Evolutionary conservation across 2,113 vertebrate species (phyloP), one percentile per base, ranked within the genome.

Genomic region (Coptodon bakossiorum): DNA sequence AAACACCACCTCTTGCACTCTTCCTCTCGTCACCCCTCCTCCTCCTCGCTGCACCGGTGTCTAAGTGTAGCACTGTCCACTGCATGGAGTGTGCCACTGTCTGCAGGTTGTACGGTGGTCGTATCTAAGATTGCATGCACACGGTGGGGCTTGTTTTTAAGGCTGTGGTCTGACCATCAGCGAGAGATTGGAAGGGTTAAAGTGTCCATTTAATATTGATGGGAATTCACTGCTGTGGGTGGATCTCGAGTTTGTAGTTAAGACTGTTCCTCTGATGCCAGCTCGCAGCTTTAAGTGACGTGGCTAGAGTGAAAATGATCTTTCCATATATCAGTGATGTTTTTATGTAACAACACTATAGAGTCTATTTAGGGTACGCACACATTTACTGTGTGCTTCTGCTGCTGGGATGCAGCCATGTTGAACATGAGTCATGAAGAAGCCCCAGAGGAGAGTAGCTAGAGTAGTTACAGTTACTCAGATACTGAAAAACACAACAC

Each of bases 51-150:
- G 90, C 87, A 76, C 90, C 63, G 90, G 83, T 94, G 91, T 92
- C 90, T 93, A 87, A 91, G 92, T 88, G 91, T 91, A 92, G 91
- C 93, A 86, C 92, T 94, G 93, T 92, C 90, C 89, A 53, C 90
- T 94, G 94, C 95, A 95, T 94, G 94, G 94, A 94, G 84, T 92
- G 91, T 94, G 85, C 94, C 89, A 63, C 91, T 94, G 94, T 94
- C 89, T 91, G 86, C 95, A 94, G 93, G 94, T 95, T 89, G 95
- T 92, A 94, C 92, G 86, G 91, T 88, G 91, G 45, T 89, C 40
- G 8, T 84, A 52, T 66, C 2, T 83, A 53, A 81, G 79, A 83
- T 86, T 92, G 93, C 94, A 95, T 95, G 91, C 86, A 82, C 87
- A 40, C 29, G 56, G 19, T 48, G 22, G 52, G 17, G 43, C 34